Conservation (phyloP, 53 echinoderm and acorn worm species). For the Pentamera pediparva region DNA sequence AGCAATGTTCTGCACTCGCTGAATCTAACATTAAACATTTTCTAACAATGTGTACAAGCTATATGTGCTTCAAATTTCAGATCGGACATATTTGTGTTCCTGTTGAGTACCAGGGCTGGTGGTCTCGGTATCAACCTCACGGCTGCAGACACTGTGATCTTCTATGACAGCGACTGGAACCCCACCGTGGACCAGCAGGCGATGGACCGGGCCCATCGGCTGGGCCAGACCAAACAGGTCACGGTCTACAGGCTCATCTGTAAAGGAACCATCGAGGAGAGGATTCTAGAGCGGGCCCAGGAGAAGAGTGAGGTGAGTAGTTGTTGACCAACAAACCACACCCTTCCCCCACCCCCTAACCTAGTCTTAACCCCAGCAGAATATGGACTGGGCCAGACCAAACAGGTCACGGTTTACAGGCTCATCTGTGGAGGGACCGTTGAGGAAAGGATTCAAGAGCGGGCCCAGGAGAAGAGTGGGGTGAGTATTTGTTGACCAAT, state of each 20-base stretch:
- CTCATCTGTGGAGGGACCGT: conserved; percentile 90
- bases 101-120: conserved; percentile 92
- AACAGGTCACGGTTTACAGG: conserved; percentile 95
- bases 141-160: conserved; percentile 94
- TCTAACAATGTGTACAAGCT: too few relatives aligned
- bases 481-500: conserved; percentile 56
- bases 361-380: too few relatives aligned
- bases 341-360: too few relatives aligned
- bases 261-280: conserved; percentile 94
- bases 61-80: too few relatives aligned
- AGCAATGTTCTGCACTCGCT: too few relatives aligned
- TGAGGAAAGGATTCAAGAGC: conserved; percentile 82
- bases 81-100: conserved; percentile 93
- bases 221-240: conserved; percentile 98
- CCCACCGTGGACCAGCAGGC: conserved; percentile 99
- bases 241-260: conserved; percentile 92
- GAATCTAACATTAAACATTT: too few relatives aligned
- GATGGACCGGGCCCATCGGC: conserved; percentile 95
- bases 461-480: conserved; percentile 97
- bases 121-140: conserved; percentile 98
- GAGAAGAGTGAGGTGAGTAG: conserved; percentile 95
- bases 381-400: conserved; percentile 99
- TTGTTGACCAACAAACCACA: too few relatives aligned
- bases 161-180: conserved; percentile 99
- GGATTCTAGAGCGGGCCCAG: conserved; percentile 81